These are phyloP conservation scores for Popillia japonica DNA, from an alignment of 1,140 invertebrate species.

Conservation along the genomic window DNA sequence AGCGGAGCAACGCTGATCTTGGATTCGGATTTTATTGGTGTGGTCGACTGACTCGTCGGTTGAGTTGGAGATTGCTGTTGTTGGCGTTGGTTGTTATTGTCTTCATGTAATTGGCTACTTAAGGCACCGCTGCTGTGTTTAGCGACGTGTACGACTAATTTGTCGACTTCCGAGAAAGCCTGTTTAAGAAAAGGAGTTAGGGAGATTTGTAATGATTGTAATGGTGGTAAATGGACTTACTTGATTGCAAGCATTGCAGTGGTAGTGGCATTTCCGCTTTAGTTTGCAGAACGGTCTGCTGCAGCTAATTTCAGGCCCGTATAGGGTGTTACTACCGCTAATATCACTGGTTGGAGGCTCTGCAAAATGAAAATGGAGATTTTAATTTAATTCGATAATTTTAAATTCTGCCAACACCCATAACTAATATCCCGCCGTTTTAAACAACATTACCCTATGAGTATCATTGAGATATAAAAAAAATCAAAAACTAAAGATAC, in stretches of 20 bases:
- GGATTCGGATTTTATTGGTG: constrained; percentile 46
- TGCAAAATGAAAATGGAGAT: constrained; percentile 3
- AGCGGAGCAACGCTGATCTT: constrained; percentile 58
- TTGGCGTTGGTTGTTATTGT: constrained; percentile 61
- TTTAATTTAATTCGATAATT: background rate
- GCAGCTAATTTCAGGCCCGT: constrained; percentile 71
- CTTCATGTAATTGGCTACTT: constrained; percentile 62
- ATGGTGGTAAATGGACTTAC: constrained; percentile 55
- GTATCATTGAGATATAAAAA: too few relatives aligned
- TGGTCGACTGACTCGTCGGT: constrained; percentile 40
- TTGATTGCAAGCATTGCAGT: constrained; percentile 89
- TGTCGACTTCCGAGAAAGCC: constrained; percentile 75
- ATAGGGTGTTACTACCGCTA: constrained; percentile 49
- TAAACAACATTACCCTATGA: too few relatives aligned
- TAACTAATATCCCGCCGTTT: too few relatives aligned
- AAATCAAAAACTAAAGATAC: background rate
- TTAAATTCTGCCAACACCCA: too few relatives aligned
- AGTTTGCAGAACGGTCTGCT: constrained; percentile 86
- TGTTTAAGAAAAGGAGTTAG: constrained; percentile 43
- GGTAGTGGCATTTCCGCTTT: constrained; percentile 84
- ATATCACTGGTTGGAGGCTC: constrained; percentile 34
- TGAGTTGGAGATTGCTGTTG: constrained; percentile 39
- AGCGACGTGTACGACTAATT: constrained; percentile 73
- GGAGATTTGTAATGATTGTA: background rate
- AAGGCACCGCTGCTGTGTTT: constrained; percentile 73